A percentile compares a stretch with the other conserved stretches of the same genome.
phyloP scores from a whole-genome alignment of 2,113 vertebrate species.

The Eretmochelys imbricata region DNA sequence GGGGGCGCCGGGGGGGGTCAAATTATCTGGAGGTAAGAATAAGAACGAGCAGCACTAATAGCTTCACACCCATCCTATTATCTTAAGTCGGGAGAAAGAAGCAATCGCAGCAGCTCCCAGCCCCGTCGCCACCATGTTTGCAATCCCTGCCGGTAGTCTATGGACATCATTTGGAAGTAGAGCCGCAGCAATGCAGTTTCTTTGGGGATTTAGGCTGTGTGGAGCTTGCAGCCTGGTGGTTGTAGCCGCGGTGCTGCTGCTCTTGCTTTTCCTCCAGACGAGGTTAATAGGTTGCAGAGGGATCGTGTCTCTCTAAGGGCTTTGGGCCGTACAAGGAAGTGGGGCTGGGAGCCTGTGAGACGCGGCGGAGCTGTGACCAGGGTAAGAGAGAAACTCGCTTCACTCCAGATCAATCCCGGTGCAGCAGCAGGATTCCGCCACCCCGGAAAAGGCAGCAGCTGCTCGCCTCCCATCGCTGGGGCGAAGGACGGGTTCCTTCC shows the following conservation, averaged over 20 bases:
- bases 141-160: background rate
- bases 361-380: conserved; percentile 30
- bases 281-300: background rate
- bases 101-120: background rate
- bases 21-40: background rate
- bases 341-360: background rate
- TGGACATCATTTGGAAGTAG: background rate
- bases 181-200: background rate
- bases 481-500: background rate
- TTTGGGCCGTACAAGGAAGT: background rate
- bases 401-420: background rate
- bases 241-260: background rate
- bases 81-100: background rate
- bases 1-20: background rate
- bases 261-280: background rate
- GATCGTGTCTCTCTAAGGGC: background rate
- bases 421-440: background rate
- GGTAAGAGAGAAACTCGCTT: conserved; percentile 51
- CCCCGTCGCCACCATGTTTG: no score
- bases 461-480: background rate
- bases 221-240: background rate
- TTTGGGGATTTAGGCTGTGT: background rate
- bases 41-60: background rate
- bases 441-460: background rate
- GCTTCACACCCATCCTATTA: background rate